phyloP scores from a whole-genome alignment of 2,888 invertebrate species.

The Argyresthia goedartella region DNA sequence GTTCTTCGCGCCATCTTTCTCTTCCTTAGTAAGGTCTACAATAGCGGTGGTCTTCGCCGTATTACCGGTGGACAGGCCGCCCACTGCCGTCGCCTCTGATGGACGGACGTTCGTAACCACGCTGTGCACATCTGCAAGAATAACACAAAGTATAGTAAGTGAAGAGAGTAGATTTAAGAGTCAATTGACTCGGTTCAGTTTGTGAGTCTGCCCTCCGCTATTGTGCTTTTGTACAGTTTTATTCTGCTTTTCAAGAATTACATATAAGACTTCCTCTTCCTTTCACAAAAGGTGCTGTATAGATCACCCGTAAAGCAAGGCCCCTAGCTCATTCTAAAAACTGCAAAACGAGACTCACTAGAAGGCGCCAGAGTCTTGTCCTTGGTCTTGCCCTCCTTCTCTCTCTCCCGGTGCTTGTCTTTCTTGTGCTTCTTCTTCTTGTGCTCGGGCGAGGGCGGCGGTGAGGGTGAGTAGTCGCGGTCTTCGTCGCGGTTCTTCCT shows the following conservation, averaged over 20 bases:
- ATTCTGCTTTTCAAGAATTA: too few species aligned
- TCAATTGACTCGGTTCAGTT: too few species aligned
- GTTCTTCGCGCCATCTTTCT: constrained; percentile 72
- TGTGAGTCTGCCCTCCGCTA: too few species aligned
- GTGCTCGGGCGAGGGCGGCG: constrained; percentile 38
- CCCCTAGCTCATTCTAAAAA: too few species aligned
- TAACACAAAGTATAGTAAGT: background rate
- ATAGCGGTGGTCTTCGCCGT: constrained; percentile 64
- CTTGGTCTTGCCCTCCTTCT: constrained; percentile 47
- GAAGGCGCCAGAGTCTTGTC: constrained; percentile 62
- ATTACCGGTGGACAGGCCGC: constrained; percentile 77
- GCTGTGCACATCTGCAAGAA: constrained; percentile 52
- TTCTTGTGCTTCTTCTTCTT: constrained; percentile 52
- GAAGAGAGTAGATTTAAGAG: background rate
- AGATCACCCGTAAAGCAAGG: too few species aligned
- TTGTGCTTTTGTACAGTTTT: too few species aligned
- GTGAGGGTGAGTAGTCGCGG: constrained; percentile 44
- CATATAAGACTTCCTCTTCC: too few species aligned
- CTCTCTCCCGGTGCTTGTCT: constrained; percentile 34
- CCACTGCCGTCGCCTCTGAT: constrained; percentile 79
- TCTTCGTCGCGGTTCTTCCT: constrained; percentile 34
- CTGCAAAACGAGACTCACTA: constrained; percentile 30
- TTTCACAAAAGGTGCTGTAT: too few species aligned
- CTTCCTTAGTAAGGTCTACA: constrained; percentile 75
- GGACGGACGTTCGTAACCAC: constrained; percentile 71